A percentile compares a stretch with the other conserved stretches of the same genome.
Evolutionary conservation across 2,113 vertebrate species (phyloP).

Genomic region (Dendropsophus ebraccatus): DNA sequence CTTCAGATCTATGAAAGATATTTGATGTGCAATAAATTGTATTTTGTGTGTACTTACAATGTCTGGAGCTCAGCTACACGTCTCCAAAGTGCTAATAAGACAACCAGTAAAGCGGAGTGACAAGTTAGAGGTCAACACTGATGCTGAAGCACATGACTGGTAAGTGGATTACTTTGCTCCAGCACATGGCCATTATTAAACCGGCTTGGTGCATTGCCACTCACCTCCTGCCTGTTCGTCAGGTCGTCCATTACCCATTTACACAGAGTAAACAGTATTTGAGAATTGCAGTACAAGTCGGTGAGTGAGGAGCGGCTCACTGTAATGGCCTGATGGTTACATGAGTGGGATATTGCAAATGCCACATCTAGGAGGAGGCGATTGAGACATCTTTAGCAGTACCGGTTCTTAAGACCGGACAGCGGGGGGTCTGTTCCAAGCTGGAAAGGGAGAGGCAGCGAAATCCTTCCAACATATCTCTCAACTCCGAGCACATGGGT

Average conservation of each 20-base stretch:
- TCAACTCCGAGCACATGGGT: constrained; percentile 49
- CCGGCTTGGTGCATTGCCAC: constrained; percentile 22
- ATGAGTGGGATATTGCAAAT: constrained; percentile 61
- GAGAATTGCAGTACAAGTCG: constrained; percentile 69
- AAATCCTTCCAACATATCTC: constrained; percentile 43
- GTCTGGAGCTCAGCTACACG: neutral
- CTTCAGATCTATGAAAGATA: neutral
- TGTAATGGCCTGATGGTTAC: constrained; percentile 68
- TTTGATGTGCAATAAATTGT: neutral
- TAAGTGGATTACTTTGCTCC: neutral
- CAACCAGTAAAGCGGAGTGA: neutral
- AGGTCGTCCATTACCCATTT: constrained; percentile 69
- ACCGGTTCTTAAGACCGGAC: neutral
- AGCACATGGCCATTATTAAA: constrained; percentile 48
- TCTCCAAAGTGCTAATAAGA: neutral
- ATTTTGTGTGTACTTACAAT: neutral
- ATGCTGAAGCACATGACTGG: constrained; percentile 9
- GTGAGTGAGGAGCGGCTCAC: constrained; percentile 69
- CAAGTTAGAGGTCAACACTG: neutral
- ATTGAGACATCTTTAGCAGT: constrained; percentile 44
- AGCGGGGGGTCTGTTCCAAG: constrained; percentile 1
- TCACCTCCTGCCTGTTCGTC: constrained; percentile 51
- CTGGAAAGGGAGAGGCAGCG: constrained; percentile 30
- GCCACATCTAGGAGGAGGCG: neutral
- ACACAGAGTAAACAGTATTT: constrained; percentile 70